Evolutionary conservation across 2,797 vertebrate species (phyloP).

Genomic region (Rhinichthys osculus): DNA sequence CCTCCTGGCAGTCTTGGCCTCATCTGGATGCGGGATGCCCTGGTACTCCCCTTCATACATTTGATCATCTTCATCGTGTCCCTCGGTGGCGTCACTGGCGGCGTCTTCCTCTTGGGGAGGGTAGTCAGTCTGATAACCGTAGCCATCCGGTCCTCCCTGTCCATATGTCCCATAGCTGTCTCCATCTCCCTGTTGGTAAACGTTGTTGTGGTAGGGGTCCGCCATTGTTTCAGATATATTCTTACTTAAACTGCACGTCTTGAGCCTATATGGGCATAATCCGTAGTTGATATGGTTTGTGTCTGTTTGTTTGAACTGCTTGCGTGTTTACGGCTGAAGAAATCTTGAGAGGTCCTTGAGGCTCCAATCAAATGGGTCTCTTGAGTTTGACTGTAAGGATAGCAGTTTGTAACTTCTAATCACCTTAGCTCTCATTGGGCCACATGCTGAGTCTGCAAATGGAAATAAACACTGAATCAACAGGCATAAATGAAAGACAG

Average conservation of each 20-base stretch:
- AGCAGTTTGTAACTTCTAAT: slow-evolving; percentile 11
- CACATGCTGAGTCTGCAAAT: slow-evolving; percentile 60
- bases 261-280: slow-evolving; percentile 60
- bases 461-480: slow-evolving; percentile 17
- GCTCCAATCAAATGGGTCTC: not conserved
- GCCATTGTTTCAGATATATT: slow-evolving; percentile 75
- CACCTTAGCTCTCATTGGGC: slow-evolving; percentile 49
- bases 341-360: not conserved
- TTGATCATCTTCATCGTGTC: slow-evolving; percentile 95
- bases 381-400: slow-evolving; percentile 6
- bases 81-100: slow-evolving; percentile 93
- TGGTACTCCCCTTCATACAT: slow-evolving; percentile 98
- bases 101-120: slow-evolving; percentile 90
- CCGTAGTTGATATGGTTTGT: slow-evolving; percentile 11
- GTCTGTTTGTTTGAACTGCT: not conserved
- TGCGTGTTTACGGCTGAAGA: slow-evolving; percentile 5
- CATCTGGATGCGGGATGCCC: slow-evolving; percentile 95
- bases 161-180: slow-evolving; percentile 73
- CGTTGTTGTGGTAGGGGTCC: slow-evolving; percentile 84
- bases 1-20: slow-evolving; percentile 83
- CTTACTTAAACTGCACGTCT: slow-evolving; percentile 3
- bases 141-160: slow-evolving; percentile 79
- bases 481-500: not conserved
- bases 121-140: slow-evolving; percentile 82
- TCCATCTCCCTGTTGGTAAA: slow-evolving; percentile 77